Evolutionary conservation across 2,888 invertebrate genomes (phyloP), one percentile per base, ranked within the genome.

Genomic region (Lomographa bimaculata): DNA sequence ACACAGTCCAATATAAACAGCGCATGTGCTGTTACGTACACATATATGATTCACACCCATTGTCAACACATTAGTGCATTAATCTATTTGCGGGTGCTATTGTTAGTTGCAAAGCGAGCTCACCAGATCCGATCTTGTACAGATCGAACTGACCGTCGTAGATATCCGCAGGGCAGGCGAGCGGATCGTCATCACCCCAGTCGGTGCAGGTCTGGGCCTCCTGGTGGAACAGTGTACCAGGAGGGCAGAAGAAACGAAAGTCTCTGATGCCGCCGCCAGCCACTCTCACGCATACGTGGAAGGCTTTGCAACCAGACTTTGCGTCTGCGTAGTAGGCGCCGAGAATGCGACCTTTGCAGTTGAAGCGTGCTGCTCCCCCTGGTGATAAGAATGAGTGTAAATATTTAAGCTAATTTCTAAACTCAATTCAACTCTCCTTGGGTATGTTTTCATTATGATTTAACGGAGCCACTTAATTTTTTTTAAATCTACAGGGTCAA

Each of bases 201-300:
- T 96, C 95, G 26, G 97, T 97, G 76, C 97, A 97, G 10, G 96
- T 97, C 83, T 96, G 96, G 40, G 96, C 95, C 74, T 96, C 96
- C 75, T 97, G 96, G 80, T 97, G 96, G 85, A 97, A 97, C 53
- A 96, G 93, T 1, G 97, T 97, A 57, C 95, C 95, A 60, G 97
- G 96, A 18, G 96, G 96, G 70, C 96, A 97, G 72, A 96, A 91
- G 89, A 97, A 97, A 67, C 96, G 92, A 90, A 93, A 95, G 85
- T 95, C 95, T 75, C 94, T 91, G 43, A 95, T 90, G 63, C 94
- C 94, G 27, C 94, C 91, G 54, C 96, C 96, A 18, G 95, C 94
- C 20, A 95, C 94, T 67, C 95, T 93, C 50, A 96, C 96, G 75
- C 97, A 97, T 44, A 96, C 94, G 74, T 96, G 96, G 83, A 96